These are phyloP conservation scores for Distichodus sexfasciatus DNA, from an alignment of 2,797 vertebrate species.

Conservation along the genomic window DNA sequence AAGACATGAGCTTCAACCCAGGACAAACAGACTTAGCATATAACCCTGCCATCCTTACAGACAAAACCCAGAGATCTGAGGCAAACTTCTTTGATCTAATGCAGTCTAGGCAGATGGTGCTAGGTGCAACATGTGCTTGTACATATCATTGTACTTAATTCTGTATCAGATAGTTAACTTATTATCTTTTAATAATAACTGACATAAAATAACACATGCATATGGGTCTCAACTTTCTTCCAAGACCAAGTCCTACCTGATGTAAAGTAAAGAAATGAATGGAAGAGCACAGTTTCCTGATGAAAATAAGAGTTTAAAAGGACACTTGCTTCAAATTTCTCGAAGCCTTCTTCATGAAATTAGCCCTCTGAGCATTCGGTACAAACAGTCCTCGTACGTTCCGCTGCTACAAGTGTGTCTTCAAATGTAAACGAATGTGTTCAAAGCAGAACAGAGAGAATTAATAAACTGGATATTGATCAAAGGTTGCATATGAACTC, in stretches of 20 bases:
- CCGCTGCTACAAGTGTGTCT: no score
- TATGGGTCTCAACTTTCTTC: no score
- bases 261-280: no score
- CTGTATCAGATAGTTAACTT: background rate
- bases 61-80: no score
- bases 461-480: conserved; percentile 50
- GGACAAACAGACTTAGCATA: background rate
- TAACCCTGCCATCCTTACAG: background rate
- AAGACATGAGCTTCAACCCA: background rate
- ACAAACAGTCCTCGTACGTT: no score
- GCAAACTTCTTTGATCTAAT: background rate
- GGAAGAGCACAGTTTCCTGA: no score
- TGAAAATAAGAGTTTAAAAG: no score
- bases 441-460: conserved; percentile 16
- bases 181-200: background rate
- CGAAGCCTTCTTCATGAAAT: no score
- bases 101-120: background rate
- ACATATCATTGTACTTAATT: background rate
- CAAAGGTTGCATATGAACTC: conserved; percentile 39
- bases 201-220: conserved; percentile 13
- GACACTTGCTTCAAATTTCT: no score
- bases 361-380: no score
- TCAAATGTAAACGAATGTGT: background rate
- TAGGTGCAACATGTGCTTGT: background rate
- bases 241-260: no score